Base-by-base conservation (phyloP, 53 echinoderm and acorn worm species). In the Holothuria scabra region DNA sequence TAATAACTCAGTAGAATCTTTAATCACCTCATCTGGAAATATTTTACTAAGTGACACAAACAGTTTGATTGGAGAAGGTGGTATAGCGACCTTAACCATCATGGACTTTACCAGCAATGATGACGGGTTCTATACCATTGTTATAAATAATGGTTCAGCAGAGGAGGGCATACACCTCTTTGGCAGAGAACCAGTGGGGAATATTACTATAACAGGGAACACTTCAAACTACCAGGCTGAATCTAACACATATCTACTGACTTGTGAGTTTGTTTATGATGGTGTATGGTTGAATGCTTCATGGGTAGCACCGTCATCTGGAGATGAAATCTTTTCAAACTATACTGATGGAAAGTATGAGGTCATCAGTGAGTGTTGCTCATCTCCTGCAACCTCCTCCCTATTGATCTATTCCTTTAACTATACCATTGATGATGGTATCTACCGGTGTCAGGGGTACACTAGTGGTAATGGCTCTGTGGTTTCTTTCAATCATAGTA, bases 371-470 rank as follows among this genome's bases (percentile, higher is more conserved):
- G 35, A 37, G 31, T 52, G 52, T 52, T 52, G 52, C 52, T 52
- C 52, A 12, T 52, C 52, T 18, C 35, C 34, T 22, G 69, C 5
- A 5, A 37, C 19, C 8, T 4, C 69, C 9, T 9, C 22, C 35
- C 69, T 69, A 19, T 34, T 69, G 35, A 33, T 69, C 18, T 37
- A 69, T 34, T 69, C 69, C 69, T 69, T 69, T 41, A 69, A 69
- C 41, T 69, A 37, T 34, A n/a, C 18, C 32, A 41, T 32, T 1
- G 69, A 69, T 69, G 69, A 32, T 20, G 69, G 69, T 11, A 13
- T 13, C 35, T 69, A 69, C 38, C 34, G 21, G 5, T 69, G 69
- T 69, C 34, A 35, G n/a, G 69, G 69, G n/a, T 69, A 69, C 35
- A 69, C 69, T 20, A 69, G 69, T 69, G 69, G 69, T 69, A 44